phyloP scores from a whole-genome alignment of 2,797 vertebrate genomes.

The Argyrosomus regius region DNA sequence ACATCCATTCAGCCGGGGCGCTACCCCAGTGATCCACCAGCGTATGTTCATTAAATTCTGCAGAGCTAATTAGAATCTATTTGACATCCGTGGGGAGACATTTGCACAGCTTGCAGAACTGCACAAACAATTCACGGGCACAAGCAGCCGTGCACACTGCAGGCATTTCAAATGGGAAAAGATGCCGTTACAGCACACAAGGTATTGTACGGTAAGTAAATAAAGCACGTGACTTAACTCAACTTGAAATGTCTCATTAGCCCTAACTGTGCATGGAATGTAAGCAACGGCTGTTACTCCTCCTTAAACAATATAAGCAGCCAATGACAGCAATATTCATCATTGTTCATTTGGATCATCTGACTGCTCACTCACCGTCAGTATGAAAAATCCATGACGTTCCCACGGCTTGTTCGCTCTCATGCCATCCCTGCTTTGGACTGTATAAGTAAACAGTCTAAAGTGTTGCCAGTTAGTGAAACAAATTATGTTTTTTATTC shows the following conservation, averaged over 20 bases:
- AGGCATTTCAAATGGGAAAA: constrained; percentile 9
- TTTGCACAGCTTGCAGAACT: constrained; percentile 74
- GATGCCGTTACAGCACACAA: constrained; percentile 8
- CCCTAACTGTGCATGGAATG: constrained; percentile 1
- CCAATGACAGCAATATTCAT: constrained; percentile 1
- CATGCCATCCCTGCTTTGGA: neutral
- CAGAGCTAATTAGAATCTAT: constrained; percentile 81
- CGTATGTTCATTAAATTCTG: constrained; percentile 79
- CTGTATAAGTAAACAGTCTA: neutral
- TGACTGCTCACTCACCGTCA: constrained; percentile 9
- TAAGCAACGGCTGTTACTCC: constrained; percentile 2
- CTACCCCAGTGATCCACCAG: constrained; percentile 68
- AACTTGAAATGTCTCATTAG: constrained; percentile 54
- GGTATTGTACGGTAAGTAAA: constrained; percentile 39
- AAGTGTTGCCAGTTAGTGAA: neutral
- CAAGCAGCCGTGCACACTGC: constrained; percentile 55
- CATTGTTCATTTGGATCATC: constrained; percentile 7
- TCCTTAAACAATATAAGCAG: neutral
- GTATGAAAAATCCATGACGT: neutral
- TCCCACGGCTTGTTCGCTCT: neutral
- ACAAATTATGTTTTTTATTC: neutral
- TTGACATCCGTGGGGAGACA: constrained; percentile 72
- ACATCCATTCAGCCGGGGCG: constrained; percentile 59
- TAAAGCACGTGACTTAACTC: constrained; percentile 28
- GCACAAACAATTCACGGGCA: constrained; percentile 69